Evolutionary conservation across 2,113 vertebrate genomes (phyloP), one percentile per base, ranked within the genome.

Genomic region (Solea senegalensis): DNA sequence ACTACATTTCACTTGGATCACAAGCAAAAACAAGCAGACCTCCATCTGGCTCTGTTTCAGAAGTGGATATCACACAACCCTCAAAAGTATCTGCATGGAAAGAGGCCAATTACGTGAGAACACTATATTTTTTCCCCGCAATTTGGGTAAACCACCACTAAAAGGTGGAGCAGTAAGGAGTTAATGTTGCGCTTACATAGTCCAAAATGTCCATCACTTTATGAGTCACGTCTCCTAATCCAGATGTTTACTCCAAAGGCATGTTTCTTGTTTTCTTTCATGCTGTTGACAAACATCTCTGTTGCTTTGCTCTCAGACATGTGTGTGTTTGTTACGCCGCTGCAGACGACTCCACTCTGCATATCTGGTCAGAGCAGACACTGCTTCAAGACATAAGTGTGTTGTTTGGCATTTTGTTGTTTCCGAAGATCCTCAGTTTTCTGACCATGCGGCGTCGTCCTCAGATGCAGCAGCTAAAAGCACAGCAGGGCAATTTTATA

Each of bases 191-290:
- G 60, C 15, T 76, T 70, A 57, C 65, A 62, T 75, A 68, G 82
- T 76, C 48, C 58, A 77, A 87, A 85, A 76, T 73, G 80, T 74
- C 65, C 57, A 78, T 80, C 68, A 78, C 63, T 53, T 56, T n/a
- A 34, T 86, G 74, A 85, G 69, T 82, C 78, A 87, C 9, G 72
- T 77, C 73, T 82, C 70, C 41, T 79, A 54, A 85, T 74, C 80
- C 80, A 85, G 72, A 86, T 88, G 82, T 69, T 78, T 45, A 58
- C 66, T 65, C 68, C 40, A 7, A 58, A 61, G 16, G 71, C 71
- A 62, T 16, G 52, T 78, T 85, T 79, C 62, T 77, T 85, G 78
- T 80, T 80, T 82, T 69, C 44, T 40, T 39, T 57, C 53, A 51
- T 43, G 3, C 65, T 54, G 43, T 64, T 67, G 65, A 66, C 63